phyloP scores from a whole-genome alignment of 1,140 invertebrate species.

The Drosophila yakuba region DNA sequence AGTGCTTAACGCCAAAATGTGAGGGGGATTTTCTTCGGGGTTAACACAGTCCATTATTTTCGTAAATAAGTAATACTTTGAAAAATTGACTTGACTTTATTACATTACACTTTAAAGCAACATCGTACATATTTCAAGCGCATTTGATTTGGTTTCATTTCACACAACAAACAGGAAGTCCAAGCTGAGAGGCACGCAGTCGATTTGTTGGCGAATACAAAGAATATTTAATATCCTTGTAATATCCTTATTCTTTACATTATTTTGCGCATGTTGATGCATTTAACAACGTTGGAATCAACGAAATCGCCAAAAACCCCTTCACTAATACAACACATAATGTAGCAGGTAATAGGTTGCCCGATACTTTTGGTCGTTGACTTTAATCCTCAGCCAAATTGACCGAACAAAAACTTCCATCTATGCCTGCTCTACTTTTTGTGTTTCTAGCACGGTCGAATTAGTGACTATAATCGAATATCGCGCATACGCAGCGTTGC shows the following conservation, averaged over 20 bases:
- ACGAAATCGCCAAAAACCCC: constrained; percentile 23
- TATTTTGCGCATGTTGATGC: neutral
- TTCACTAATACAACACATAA: constrained; percentile 24
- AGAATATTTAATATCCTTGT: too few relatives aligned
- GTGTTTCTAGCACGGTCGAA: constrained; percentile 2
- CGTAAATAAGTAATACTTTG: too few relatives aligned
- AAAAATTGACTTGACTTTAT: too few relatives aligned
- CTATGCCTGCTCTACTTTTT: neutral
- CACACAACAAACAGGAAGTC: too few relatives aligned
- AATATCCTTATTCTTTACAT: neutral
- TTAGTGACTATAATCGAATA: constrained; percentile 45
- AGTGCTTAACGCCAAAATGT: too few relatives aligned
- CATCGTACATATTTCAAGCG: too few relatives aligned
- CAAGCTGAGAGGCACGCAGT: neutral
- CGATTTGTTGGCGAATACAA: too few relatives aligned
- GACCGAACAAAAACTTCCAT: neutral
- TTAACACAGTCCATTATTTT: too few relatives aligned
- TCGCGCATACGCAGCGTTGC: constrained; percentile 64
- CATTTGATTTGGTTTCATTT: too few relatives aligned
- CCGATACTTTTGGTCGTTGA: constrained; percentile 13
- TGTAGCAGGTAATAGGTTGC: constrained; percentile 13
- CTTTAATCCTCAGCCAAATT: constrained; percentile 21
- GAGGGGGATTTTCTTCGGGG: too few relatives aligned
- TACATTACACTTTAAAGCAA: too few relatives aligned
- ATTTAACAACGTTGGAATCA: neutral